Percentiles rank a stretch among this genome's conserved stretches.
Conservation (phyloP, 2,888 invertebrate species). For the Ametastegia equiseti region DNA sequence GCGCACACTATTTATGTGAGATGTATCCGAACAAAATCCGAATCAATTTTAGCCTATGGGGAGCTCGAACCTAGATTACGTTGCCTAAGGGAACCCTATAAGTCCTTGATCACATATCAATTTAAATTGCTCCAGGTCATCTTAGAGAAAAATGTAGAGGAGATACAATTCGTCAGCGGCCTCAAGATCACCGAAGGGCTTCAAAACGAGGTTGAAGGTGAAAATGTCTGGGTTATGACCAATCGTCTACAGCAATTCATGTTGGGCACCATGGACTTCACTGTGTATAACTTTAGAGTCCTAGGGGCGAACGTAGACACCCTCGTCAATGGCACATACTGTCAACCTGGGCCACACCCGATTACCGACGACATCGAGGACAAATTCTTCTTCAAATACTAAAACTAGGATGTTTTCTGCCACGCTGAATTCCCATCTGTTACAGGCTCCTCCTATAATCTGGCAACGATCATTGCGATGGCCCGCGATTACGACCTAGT, state of each 20-base stretch:
- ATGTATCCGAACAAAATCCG: no score
- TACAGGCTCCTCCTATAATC: no score
- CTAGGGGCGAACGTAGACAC: constrained; percentile 79
- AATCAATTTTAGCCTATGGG: no score
- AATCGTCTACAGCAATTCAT: constrained; percentile 86
- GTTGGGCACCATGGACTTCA: constrained; percentile 76
- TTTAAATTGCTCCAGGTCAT: constrained; percentile 69
- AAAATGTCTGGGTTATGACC: constrained; percentile 83
- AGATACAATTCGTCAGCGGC: constrained; percentile 86
- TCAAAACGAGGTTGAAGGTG: no score
- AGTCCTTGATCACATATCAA: no score
- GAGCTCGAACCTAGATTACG: no score
- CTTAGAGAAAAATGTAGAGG: constrained; percentile 79
- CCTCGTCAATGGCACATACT: constrained; percentile 78
- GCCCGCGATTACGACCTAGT: no score
- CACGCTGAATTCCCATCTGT: no score
- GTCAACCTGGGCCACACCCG: constrained; percentile 58
- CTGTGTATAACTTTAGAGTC: constrained; percentile 83
- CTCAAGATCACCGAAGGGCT: constrained; percentile 82
- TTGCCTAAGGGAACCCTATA: no score
- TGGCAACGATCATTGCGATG: no score
- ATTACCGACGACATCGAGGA: not conserved
- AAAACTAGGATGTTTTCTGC: no score
- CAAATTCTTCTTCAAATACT: not conserved
- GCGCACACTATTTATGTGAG: no score